Percentiles rank a stretch among this genome's conserved stretches.
Evolutionary conservation across 2,797 vertebrate genomes (phyloP).

Genomic region (Miichthys miiuy): DNA sequence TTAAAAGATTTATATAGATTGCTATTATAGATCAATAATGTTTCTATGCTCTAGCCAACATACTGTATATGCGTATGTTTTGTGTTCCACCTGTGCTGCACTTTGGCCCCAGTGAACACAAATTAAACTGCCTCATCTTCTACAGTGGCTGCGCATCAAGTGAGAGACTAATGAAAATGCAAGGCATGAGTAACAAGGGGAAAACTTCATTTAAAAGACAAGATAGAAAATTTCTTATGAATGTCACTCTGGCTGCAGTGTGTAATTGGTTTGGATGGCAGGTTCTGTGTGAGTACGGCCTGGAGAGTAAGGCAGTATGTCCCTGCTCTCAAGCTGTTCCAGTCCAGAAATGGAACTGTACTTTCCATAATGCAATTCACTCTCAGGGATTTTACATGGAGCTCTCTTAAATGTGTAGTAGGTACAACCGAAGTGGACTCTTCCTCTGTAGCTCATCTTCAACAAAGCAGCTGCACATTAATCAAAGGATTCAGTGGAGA

Average conservation of each 20-base stretch:
- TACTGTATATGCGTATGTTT: slow-evolving; percentile 24
- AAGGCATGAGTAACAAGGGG: slow-evolving; percentile 76
- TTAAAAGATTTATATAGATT: background rate
- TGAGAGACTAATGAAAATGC: slow-evolving; percentile 78
- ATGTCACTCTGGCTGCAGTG: slow-evolving; percentile 69
- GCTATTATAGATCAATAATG: slow-evolving; percentile 1
- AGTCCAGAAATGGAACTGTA: slow-evolving; percentile 55
- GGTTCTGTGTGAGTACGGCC: slow-evolving; percentile 57
- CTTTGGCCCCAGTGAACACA: slow-evolving; percentile 67
- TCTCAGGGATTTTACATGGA: slow-evolving; percentile 36
- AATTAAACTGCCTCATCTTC: slow-evolving; percentile 76
- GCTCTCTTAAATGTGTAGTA: slow-evolving; percentile 27
- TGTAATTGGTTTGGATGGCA: slow-evolving; percentile 80
- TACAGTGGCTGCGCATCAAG: slow-evolving; percentile 62
- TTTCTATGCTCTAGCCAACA: slow-evolving; percentile 23
- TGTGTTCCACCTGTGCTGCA: slow-evolving; percentile 64
- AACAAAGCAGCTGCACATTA: slow-evolving; percentile 38
- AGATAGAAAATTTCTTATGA: slow-evolving; percentile 76
- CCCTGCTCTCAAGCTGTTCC: slow-evolving; percentile 51
- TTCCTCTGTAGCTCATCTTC: slow-evolving; percentile 20
- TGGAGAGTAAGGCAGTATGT: slow-evolving; percentile 38
- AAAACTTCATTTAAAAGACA: slow-evolving; percentile 84
- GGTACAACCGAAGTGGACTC: slow-evolving; percentile 27
- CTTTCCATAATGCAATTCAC: slow-evolving; percentile 64
- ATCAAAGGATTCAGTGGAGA: slow-evolving; percentile 45